Evolutionary conservation across 2,797 vertebrate genomes (phyloP).

Genomic region (Acestrorhynchus altus): DNA sequence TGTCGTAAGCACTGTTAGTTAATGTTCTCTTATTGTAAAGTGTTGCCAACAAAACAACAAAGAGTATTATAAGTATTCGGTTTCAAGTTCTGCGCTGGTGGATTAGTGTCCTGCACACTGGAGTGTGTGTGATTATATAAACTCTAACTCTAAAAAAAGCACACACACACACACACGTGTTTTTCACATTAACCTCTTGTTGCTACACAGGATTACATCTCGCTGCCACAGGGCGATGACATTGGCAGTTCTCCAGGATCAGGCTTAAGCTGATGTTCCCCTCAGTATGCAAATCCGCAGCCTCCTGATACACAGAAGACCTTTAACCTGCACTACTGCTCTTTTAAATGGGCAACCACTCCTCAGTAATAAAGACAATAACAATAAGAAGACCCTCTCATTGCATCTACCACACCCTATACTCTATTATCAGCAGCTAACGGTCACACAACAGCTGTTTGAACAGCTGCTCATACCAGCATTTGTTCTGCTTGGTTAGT

Average conservation of each 20-base stretch:
- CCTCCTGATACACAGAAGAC: too few species aligned
- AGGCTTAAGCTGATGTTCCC: neutral
- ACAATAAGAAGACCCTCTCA: neutral
- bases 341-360: neutral
- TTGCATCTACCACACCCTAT: neutral
- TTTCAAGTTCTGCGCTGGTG: too few species aligned
- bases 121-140: neutral
- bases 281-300: neutral
- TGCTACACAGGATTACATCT: neutral
- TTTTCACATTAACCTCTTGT: conserved; percentile 1
- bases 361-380: neutral
- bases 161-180: neutral
- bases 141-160: neutral
- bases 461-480: neutral
- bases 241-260: neutral
- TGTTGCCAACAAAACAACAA: too few species aligned
- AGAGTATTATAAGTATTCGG: too few species aligned
- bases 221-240: neutral
- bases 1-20: too few species aligned
- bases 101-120: neutral
- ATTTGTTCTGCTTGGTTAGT: neutral
- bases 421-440: neutral
- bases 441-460: neutral
- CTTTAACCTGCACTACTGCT: neutral
- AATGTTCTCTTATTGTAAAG: too few species aligned